Conservation (phyloP, 2,113 vertebrate genomes). For the Haemorhous mexicanus region DNA sequence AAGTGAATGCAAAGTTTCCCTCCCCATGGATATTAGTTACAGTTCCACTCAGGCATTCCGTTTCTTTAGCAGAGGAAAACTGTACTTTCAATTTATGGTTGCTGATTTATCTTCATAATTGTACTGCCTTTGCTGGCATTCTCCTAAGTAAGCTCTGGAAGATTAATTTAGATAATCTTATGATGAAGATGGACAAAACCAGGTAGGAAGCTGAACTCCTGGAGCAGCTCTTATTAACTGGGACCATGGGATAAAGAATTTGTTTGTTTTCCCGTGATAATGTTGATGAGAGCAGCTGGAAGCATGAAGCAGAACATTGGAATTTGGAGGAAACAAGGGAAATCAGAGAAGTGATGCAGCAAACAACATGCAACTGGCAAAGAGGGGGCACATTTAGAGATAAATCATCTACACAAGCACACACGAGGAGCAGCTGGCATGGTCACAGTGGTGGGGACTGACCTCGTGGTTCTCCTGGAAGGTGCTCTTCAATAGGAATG, state of each 20-base stretch:
- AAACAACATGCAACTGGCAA: not conserved
- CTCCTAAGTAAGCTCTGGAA: not conserved
- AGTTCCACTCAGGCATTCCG: not conserved
- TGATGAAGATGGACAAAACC: not conserved
- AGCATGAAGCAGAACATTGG: not conserved
- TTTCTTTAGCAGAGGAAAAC: not conserved
- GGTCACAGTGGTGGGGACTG: not conserved
- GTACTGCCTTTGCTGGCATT: not conserved
- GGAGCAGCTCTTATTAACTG: not conserved
- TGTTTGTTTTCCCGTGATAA: not conserved
- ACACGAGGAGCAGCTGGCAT: not conserved
- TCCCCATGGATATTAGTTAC: not conserved
- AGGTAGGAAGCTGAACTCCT: not conserved
- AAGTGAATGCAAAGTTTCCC: not conserved
- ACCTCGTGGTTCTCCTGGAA: not conserved
- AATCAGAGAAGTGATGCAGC: not conserved
- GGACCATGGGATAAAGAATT: not conserved
- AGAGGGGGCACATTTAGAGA: not conserved
- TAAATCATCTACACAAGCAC: not conserved
- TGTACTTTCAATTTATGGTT: not conserved
- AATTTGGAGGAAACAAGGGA: not conserved
- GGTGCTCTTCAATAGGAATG: not conserved
- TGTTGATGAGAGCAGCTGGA: not conserved
- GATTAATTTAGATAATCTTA: not conserved
- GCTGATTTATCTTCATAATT: not conserved